Evolutionary conservation across 2,113 vertebrate genomes (phyloP).

Genomic region (Pionites leucogaster): DNA sequence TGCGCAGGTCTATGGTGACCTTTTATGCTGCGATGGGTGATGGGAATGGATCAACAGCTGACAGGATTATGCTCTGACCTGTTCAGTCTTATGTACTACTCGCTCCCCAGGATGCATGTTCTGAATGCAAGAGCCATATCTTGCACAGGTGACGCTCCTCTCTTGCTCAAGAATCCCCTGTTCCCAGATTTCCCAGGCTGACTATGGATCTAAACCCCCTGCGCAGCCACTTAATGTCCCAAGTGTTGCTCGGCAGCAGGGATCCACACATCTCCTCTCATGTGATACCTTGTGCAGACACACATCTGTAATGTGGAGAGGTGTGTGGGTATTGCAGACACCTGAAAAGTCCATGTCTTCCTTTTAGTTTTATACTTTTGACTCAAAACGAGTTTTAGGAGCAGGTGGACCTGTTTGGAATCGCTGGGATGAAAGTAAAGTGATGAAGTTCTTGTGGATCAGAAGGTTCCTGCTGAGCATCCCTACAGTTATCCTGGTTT

Average conservation of each 20-base stretch:
- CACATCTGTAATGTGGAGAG: background rate
- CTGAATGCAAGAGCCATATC: background rate
- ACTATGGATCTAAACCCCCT: background rate
- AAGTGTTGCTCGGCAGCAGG: background rate
- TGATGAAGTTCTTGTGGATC: background rate
- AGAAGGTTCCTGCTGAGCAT: background rate
- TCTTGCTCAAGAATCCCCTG: background rate
- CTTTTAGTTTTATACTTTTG: background rate
- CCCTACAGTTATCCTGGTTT: background rate
- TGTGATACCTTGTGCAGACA: background rate
- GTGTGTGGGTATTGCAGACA: background rate
- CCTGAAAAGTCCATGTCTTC: background rate
- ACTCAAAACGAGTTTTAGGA: background rate
- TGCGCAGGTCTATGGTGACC: background rate
- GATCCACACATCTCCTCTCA: background rate
- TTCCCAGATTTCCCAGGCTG: background rate
- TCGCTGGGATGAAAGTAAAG: background rate
- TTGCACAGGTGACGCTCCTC: background rate
- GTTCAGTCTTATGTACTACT: background rate
- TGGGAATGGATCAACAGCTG: background rate
- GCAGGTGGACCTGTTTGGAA: background rate
- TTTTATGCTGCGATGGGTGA: rapidly evolving
- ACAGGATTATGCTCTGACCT: background rate
- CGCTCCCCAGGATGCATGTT: background rate
- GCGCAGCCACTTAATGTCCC: background rate